phyloP scores from a whole-genome alignment of 2,113 vertebrate species.

The Promerops cafer region DNA sequence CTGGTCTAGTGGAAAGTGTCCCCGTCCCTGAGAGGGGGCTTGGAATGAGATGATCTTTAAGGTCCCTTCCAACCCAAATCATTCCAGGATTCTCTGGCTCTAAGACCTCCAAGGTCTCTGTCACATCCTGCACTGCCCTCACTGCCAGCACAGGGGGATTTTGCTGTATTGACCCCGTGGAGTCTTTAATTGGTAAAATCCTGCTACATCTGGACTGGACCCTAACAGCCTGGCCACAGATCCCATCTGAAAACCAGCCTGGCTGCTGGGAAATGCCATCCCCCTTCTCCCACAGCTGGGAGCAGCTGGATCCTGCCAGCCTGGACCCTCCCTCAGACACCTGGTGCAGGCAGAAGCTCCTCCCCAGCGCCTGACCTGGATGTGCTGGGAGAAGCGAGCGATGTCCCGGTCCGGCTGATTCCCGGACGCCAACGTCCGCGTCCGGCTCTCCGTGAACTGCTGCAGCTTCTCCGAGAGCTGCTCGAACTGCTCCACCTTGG shows the following conservation, averaged over 20 bases:
- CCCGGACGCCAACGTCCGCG: constrained; percentile 75
- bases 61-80: background rate
- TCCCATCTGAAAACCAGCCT: background rate
- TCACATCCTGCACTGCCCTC: background rate
- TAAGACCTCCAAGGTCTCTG: background rate
- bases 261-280: background rate
- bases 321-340: background rate
- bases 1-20: too few species aligned
- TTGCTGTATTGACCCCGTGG: background rate
- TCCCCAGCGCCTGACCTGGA: constrained; percentile 77
- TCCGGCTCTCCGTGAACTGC: constrained; percentile 80
- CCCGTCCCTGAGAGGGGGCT: background rate
- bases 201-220: background rate
- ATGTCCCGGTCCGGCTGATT: constrained; percentile 87
- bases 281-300: background rate
- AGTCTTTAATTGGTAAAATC: background rate
- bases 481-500: constrained; percentile 87
- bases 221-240: background rate
- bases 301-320: background rate
- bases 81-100: background rate
- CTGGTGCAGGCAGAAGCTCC: background rate
- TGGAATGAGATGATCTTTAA: background rate
- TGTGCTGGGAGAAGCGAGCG: constrained; percentile 84
- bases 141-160: background rate
- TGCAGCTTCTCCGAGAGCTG: constrained; percentile 79